Evolutionary conservation across 2,797 vertebrate genomes (phyloP), one percentile per base, ranked within the genome.

Genomic region (Smutsia gigantea): DNA sequence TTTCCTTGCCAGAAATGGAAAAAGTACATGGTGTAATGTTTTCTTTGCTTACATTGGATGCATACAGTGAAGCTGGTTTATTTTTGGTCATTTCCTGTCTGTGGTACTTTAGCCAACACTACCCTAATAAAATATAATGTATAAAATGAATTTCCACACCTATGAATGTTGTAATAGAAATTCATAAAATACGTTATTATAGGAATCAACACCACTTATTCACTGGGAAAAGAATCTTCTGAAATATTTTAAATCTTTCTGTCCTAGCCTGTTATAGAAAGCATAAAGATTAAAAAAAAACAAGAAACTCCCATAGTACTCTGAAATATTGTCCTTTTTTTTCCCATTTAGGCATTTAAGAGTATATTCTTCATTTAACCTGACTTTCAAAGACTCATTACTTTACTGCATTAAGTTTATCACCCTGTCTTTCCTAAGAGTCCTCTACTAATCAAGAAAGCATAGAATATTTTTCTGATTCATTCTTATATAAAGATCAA

Each of bases 41-140:
- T 63, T 93, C 93, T 97, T 97, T 97, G 94, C 97, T 97, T 98
- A 89, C 84, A 71, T 95, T 97, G 95, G 96, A 93, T 97, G 79
- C 37, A 1, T 84, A 66, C 61, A 81, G 64, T 63, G 34, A 96
- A 95, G 37, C 39, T 95, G 90, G 66, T 92, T 97, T 97, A 94
- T 97, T 98, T 97, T 92, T 93, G 96, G 95, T 83, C 97, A 87
- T 97, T 98, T 98, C 96, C 95, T 98, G 93, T 97, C 89, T 95
- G 49, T 69, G 46, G 77, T 95, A 91, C 86, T 97, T 96, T 94
- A 92, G 87, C 97, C 92, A 98, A 87, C 46, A 55, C 51, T 83
- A 69, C 39, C 81, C 29, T 95, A 96, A 96, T 98, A 98, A 98
- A 98, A 97, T 79, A 68, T 31, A 96, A 96, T 86, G 86, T 59